These are phyloP conservation scores for Anneissia japonica DNA, from an alignment of 35 echinoderm and acorn worm genomes.

Conservation along the genomic window DNA sequence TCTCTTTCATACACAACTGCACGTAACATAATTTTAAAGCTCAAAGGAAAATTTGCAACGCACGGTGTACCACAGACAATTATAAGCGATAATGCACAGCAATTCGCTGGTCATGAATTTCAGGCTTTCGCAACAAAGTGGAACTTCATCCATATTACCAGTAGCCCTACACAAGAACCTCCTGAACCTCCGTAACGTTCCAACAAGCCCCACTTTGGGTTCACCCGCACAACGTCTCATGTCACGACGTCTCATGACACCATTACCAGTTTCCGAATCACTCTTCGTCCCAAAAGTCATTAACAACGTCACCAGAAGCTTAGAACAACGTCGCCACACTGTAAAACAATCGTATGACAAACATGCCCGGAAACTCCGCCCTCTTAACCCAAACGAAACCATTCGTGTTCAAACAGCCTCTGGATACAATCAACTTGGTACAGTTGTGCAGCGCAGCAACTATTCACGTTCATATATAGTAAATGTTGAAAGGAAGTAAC, in stretches of 20 bases:
- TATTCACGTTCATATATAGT: slow-evolving; percentile 34
- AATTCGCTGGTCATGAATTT: background rate
- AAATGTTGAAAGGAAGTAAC: background rate
- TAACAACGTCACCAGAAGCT: background rate
- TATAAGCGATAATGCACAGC: background rate
- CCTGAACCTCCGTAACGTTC: slow-evolving; percentile 9
- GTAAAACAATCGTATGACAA: slow-evolving; percentile 19
- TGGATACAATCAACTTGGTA: slow-evolving; percentile 42
- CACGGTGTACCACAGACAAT: background rate
- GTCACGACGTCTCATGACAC: background rate
- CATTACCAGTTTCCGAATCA: background rate
- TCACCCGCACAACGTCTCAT: slow-evolving; percentile 10
- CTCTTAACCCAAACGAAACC: slow-evolving; percentile 35
- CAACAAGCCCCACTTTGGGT: background rate
- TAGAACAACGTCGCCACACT: background rate
- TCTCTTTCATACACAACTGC: too few relatives aligned
- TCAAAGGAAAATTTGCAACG: background rate
- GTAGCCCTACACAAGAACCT: background rate
- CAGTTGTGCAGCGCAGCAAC: background rate
- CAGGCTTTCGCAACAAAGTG: background rate
- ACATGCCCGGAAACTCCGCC: slow-evolving; percentile 8
- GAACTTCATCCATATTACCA: slow-evolving; percentile 2
- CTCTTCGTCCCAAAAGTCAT: background rate
- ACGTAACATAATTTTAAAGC: background rate
- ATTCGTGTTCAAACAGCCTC: slow-evolving; percentile 27